A percentile compares a stretch with the other conserved stretches of the same genome.
Conservation (phyloP, 2,888 invertebrate genomes). For the Campoplex nolae region DNA sequence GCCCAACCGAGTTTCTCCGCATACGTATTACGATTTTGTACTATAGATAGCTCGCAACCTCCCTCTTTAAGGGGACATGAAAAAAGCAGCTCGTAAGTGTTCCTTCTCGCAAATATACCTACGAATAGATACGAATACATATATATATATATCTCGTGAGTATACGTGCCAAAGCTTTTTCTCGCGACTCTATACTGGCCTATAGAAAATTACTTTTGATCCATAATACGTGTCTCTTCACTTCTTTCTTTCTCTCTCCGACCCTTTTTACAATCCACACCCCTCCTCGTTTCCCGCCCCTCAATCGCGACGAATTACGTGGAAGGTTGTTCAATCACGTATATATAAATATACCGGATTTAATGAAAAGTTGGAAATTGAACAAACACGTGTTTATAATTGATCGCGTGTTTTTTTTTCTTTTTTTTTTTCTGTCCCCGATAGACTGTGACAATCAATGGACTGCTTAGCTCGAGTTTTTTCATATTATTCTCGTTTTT, state of each 20-base stretch:
- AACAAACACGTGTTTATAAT: background rate
- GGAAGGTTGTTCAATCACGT: constrained; percentile 54
- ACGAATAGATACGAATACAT: constrained; percentile 7
- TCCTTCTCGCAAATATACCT: constrained; percentile 11
- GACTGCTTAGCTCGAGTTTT: background rate
- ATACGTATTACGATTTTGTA: constrained; percentile 68
- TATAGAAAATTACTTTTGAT: constrained; percentile 45
- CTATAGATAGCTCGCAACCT: constrained; percentile 1
- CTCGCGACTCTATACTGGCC: constrained; percentile 39
- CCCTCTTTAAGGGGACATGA: background rate
- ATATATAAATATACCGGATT: constrained; percentile 12
- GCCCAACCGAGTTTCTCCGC: constrained; percentile 83
- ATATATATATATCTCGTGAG: constrained; percentile 2
- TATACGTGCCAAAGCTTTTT: constrained; percentile 38
- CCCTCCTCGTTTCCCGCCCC: background rate
- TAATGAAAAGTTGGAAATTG: background rate
- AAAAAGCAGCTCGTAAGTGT: constrained; percentile 7
- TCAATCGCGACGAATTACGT: constrained; percentile 54
- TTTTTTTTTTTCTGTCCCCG: background rate
- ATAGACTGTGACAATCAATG: background rate
- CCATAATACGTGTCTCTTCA: constrained; percentile 44
- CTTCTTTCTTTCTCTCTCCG: background rate
- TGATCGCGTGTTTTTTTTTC: background rate
- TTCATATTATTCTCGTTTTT: too few species aligned
- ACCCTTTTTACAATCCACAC: background rate